Percentiles rank a stretch among this genome's conserved stretches.
These are phyloP conservation scores for Hirundo rustica DNA, from an alignment of 2,797 vertebrate genomes.

Conservation along the genomic window DNA sequence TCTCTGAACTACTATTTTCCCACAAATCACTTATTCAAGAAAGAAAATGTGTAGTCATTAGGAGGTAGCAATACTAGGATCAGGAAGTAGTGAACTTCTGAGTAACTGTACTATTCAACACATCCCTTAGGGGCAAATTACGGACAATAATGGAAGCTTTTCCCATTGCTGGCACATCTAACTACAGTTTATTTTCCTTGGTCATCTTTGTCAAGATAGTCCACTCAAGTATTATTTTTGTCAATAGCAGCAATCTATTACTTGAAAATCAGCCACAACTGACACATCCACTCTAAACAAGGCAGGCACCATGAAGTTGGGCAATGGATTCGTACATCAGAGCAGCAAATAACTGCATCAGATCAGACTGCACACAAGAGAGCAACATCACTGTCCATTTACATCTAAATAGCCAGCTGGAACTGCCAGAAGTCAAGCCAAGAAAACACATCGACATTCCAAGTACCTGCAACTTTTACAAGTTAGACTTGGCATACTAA, in stretches of 20 bases:
- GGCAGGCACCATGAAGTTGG: background rate
- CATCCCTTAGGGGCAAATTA: background rate
- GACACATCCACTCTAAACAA: background rate
- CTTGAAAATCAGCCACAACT: background rate
- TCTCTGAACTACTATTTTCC: background rate
- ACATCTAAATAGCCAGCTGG: background rate
- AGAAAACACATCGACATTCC: background rate
- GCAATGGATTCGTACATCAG: background rate
- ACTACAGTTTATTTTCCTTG: background rate
- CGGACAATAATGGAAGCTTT: background rate
- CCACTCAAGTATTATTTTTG: background rate
- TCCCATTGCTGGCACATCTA: background rate
- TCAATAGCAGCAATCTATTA: background rate
- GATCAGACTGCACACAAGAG: background rate
- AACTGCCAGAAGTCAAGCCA: background rate
- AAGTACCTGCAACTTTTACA: background rate
- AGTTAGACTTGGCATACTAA: background rate
- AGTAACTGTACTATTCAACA: background rate
- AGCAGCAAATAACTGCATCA: background rate
- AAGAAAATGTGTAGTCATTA: background rate
- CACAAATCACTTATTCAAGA: background rate
- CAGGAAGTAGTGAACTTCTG: background rate
- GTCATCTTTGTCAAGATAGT: background rate
- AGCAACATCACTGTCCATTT: background rate
- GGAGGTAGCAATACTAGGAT: background rate